Evolutionary conservation across 2,888 invertebrate genomes (phyloP).

Genomic region (Callosobruchus maculatus): DNA sequence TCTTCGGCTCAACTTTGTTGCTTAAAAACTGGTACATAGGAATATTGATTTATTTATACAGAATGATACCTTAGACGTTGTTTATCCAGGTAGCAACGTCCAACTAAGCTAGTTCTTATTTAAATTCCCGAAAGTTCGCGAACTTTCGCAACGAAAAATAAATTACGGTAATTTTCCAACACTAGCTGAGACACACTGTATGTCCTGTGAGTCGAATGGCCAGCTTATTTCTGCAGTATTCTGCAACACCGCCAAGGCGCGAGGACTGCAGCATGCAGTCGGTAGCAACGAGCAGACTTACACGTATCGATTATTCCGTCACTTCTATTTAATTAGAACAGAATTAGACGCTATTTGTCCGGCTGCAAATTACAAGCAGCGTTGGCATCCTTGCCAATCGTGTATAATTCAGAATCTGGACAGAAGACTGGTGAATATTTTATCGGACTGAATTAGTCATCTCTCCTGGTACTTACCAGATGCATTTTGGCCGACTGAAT

Average conservation of each 20-base stretch:
- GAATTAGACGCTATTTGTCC: slow-evolving; percentile 40
- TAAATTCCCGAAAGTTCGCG: no score
- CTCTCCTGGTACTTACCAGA: slow-evolving; percentile 24
- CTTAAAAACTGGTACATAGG: no score
- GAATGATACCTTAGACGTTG: no score
- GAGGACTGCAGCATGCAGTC: neutral
- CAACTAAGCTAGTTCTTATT: no score
- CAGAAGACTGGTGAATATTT: slow-evolving; percentile 39
- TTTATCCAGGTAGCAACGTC: no score
- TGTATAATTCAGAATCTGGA: slow-evolving; percentile 41
- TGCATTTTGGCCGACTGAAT: slow-evolving; percentile 22
- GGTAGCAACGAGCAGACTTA: neutral
- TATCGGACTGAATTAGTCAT: slow-evolving; percentile 20
- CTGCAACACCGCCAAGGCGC: neutral
- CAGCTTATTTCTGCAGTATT: neutral
- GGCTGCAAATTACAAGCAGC: slow-evolving; percentile 35
- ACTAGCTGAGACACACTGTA: no score
- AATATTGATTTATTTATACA: no score
- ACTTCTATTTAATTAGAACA: slow-evolving; percentile 39
- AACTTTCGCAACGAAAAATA: no score
- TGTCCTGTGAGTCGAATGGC: no score
- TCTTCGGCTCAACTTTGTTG: no score
- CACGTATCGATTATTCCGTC: slow-evolving; percentile 35
- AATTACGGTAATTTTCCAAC: no score
- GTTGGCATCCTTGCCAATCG: slow-evolving; percentile 41